Evolutionary conservation across 2,888 invertebrate genomes (phyloP), one percentile per base, ranked within the genome.

Genomic region (Clepsis dumicolana): DNA sequence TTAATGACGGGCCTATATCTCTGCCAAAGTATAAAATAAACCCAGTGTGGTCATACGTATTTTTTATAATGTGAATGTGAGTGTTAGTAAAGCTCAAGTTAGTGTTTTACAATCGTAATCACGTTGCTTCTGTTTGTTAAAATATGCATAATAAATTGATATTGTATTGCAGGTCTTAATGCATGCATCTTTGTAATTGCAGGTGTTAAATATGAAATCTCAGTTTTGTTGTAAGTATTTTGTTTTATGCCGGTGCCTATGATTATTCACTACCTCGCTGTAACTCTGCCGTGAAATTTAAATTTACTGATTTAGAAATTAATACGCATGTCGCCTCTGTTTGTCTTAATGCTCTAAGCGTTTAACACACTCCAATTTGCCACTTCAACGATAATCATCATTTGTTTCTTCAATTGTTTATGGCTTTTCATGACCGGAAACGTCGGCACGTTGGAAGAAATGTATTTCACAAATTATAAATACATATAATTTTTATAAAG

Each of bases 321-420:
- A 14, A n/a, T 4, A n/a, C 14, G 14, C 16, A 44, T 44, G 44
- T 1, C 38, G n/a, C 14, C 38, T 38, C 44, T 18, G 16, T 44
- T 44, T 8, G 18, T 14, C 0, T 44, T 44, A 44, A 18, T 16
- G 18, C 44, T 44, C 7, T 44, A 44, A 44, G 41, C 44, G 38
- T 5, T 35, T 12, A 14, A 38, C 32, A 38, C 32, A 65, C 56
- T 65, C 65, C 29, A 21, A 53, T 56, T 48, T 62, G 35, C 62
- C 25, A 44, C 27, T 29, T 62, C 48, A 67, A 56, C 27, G 35
- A 56, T 56, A 56, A 67, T 67, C 66, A 67, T 62, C 62, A 67
- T 67, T 67, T 67, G 56, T 67, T 62, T 38, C 66, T 52, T 24
- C 54, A 35, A 61, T 61, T 48, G 62, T 50, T 65, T 60, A 50